These are phyloP conservation scores for Urocynchramus pylzowi DNA, from an alignment of 2,113 vertebrate species.

Conservation along the genomic window DNA sequence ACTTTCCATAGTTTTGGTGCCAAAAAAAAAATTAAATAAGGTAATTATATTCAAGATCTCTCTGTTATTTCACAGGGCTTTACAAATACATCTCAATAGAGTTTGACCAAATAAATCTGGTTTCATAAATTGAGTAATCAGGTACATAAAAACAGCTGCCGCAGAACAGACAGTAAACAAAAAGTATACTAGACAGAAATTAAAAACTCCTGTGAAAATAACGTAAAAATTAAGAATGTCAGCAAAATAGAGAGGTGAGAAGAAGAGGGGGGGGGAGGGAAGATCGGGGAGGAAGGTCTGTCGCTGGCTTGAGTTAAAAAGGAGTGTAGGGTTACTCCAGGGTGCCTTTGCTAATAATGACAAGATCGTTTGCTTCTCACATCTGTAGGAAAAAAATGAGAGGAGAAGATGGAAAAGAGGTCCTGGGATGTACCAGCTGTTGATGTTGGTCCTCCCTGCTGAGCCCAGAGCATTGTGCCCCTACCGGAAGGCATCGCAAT, in stretches of 20 bases:
- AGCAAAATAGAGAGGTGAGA: background rate
- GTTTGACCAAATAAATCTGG: background rate
- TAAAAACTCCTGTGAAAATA: background rate
- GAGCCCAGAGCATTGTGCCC: slow-evolving; percentile 56
- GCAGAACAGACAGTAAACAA: background rate
- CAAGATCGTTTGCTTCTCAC: slow-evolving; percentile 51
- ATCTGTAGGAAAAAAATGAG: slow-evolving; percentile 60
- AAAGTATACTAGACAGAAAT: background rate
- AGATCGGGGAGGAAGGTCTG: background rate
- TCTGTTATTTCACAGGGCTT: background rate
- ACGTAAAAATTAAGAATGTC: background rate
- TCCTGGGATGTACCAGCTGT: slow-evolving; percentile 83
- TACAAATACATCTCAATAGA: background rate
- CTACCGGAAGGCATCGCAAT: slow-evolving; percentile 70
- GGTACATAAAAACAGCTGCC: background rate
- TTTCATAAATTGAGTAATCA: background rate
- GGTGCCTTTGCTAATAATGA: slow-evolving; percentile 59
- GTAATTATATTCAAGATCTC: background rate
- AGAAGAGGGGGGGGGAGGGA: background rate
- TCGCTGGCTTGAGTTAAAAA: background rate
- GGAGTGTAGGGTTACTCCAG: background rate
- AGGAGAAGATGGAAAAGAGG: slow-evolving; percentile 45
- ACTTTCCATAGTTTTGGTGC: background rate
- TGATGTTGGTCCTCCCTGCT: slow-evolving; percentile 76
- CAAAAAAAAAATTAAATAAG: background rate